Conservation (phyloP, 1,140 invertebrate genomes). For the Panulirus ornatus region DNA sequence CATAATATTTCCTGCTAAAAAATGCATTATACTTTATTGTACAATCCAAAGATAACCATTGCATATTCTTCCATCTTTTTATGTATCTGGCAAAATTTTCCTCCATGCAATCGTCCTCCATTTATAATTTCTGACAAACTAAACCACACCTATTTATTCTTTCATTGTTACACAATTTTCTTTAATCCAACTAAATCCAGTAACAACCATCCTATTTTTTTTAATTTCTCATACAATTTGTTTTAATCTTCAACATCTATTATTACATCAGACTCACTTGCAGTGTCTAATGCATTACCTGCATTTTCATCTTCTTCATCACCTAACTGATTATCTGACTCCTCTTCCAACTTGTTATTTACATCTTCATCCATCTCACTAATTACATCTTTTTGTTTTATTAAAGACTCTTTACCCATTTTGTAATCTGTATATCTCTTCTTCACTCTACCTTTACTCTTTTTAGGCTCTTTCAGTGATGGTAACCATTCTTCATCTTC, state of each 20-base stretch:
- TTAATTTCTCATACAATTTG: too few relatives aligned
- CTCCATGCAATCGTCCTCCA: too few relatives aligned
- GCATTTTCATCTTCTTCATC: conserved; percentile 1
- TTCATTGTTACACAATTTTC: too few relatives aligned
- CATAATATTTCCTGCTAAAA: too few relatives aligned
- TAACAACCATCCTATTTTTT: too few relatives aligned
- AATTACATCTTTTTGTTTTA: background rate
- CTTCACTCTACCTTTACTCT: background rate
- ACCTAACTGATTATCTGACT: background rate
- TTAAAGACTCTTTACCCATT: background rate
- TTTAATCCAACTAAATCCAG: too few relatives aligned
- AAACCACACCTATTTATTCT: too few relatives aligned
- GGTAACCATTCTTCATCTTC: conserved; percentile 48
- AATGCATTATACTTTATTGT: too few relatives aligned
- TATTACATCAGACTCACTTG: background rate
- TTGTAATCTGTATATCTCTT: background rate
- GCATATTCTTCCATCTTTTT: too few relatives aligned
- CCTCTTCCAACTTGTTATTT: background rate
- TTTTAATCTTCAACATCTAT: background rate
- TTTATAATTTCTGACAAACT: too few relatives aligned
- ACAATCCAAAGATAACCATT: too few relatives aligned
- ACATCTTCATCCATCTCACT: background rate
- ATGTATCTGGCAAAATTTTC: too few relatives aligned
- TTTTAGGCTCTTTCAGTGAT: background rate
- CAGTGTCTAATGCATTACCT: background rate